Evolutionary conservation across 2,797 vertebrate species (phyloP), one percentile per base, ranked within the genome.

Genomic region (Pangasius krempfi): DNA sequence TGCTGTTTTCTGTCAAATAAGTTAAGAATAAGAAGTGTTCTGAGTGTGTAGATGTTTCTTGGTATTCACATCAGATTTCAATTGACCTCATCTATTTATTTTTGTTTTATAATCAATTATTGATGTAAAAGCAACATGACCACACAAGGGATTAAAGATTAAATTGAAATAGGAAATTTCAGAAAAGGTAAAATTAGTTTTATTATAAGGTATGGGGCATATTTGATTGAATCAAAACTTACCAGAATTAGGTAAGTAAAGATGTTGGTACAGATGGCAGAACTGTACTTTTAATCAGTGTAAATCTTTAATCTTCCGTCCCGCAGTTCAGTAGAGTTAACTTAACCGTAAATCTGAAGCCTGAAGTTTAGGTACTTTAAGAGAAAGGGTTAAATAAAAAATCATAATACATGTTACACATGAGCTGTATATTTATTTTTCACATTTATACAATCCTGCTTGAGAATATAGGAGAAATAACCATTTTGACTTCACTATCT

Each of bases 31-130:
- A 52, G 47, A 22, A 50, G 30, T 50, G 40, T 33, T n/a, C 56
- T 44, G 58, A 50, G 20, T 16, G 58, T 62, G 33, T 58, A 60
- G 22, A 44, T 33, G 78, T 81, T 81, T 82, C 58, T 62, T 13
- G 1, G 2, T 82, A 37, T 83, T 30, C 14, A 68, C n/a, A 84
- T 66, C 44, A 84, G 40, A 83, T 66, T 66, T n/a, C 80, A 82
- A n/a, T 3, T 27, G 14, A 47, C 3, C 5, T 62, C 6, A 9
- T 37, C 27, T 50, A 5, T 84, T 47, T 64, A 27, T 27, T 83
- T 60, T 9, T 82, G 30, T 33, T 78, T 79, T 13, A 79, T n/a
- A 54, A 52, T 54, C 54, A 80, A 9, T 54, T 79, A 30, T 3
- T 78, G 27, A 18, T 79, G 30, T 56, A 58, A 37, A 58, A 78